Conservation (phyloP, 1,140 invertebrate genomes). For the Drosophila eugracilis region DNA sequence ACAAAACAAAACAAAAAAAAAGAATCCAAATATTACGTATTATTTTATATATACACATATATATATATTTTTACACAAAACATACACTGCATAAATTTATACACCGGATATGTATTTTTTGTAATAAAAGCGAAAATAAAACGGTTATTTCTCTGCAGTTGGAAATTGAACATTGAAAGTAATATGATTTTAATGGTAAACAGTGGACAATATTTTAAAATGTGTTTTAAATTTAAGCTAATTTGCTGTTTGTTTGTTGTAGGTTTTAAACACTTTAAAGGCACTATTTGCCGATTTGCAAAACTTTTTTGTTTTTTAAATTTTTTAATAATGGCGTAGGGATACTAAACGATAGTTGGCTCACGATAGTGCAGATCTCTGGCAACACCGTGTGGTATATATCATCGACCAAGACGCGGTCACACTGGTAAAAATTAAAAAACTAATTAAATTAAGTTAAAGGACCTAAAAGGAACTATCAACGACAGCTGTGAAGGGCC, state of each 20-base stretch:
- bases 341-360: not conserved
- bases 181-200: not conserved
- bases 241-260: too few species aligned
- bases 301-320: not conserved
- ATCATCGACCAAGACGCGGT: not conserved
- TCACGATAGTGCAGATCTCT: not conserved
- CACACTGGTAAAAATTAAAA: constrained; percentile 20
- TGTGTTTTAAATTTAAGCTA: too few species aligned
- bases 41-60: constrained; percentile 72
- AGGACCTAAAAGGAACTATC: not conserved
- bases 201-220: not conserved
- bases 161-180: constrained; percentile 1
- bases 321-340: not conserved
- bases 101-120: constrained; percentile 73
- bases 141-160: constrained; percentile 10
- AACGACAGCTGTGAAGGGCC: not conserved
- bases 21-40: constrained; percentile 66
- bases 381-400: not conserved
- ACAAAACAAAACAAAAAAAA: constrained; percentile 31
- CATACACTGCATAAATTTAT: constrained; percentile 66
- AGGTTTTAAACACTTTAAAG: too few species aligned
- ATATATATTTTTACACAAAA: constrained; percentile 77
- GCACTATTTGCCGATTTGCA: too few species aligned
- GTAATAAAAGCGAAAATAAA: constrained; percentile 62
- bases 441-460: constrained; percentile 15